A percentile compares a stretch with the other conserved stretches of the same genome.
Conservation (phyloP, 2,888 invertebrate species). For the Andrena camellia region DNA sequence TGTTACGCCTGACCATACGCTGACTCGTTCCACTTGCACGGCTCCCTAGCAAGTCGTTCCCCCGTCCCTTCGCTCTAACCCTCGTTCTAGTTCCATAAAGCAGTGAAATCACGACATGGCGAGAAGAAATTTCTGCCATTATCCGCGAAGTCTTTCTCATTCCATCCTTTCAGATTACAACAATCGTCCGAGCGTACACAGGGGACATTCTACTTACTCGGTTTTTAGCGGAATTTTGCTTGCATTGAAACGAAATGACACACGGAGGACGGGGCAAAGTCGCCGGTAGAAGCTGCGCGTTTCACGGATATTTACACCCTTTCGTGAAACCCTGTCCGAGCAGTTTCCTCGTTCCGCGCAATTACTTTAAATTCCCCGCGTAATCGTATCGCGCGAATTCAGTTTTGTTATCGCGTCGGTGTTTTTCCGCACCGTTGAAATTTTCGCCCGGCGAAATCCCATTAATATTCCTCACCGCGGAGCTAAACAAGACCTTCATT, state of each 20-base stretch:
- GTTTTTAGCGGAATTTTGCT: neutral
- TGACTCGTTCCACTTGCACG: neutral
- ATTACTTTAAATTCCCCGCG: conserved; percentile 18
- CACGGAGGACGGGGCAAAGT: neutral
- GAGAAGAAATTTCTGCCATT: too few relatives aligned
- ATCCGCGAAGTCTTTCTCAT: too few relatives aligned
- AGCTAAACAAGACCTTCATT: conserved; percentile 55
- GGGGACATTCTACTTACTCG: too few relatives aligned
- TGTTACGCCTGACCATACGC: neutral
- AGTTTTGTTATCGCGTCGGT: conserved; percentile 49
- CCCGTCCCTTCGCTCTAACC: neutral
- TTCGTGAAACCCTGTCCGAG: neutral
- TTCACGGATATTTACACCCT: neutral
- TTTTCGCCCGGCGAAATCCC: conserved; percentile 17
- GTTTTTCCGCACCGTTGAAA: conserved; percentile 43
- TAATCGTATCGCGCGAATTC: conserved; percentile 24
- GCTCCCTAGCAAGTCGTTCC: neutral
- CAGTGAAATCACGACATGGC: too few relatives aligned
- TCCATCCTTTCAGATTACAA: too few relatives aligned
- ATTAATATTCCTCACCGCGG: conserved; percentile 37
- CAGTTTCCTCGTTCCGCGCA: neutral
- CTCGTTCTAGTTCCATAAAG: too few relatives aligned
- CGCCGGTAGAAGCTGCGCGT: neutral
- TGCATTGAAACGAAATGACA: neutral
- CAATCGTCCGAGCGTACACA: too few relatives aligned